Evolutionary conservation across 1,140 invertebrate species (phyloP), one percentile per base, ranked within the genome.

Genomic region (Leucophenga varia): DNA sequence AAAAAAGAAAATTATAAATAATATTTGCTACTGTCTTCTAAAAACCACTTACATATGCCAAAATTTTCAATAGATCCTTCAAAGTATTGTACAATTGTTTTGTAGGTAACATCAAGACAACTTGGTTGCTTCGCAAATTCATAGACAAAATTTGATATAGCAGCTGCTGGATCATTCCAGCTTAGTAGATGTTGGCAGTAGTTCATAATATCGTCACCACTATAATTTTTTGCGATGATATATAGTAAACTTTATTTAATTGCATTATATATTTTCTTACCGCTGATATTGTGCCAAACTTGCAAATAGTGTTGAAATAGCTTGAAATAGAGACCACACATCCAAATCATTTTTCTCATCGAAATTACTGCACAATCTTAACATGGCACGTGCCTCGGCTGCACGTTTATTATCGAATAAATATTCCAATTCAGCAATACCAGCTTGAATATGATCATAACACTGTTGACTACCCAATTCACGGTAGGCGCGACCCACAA

Each of bases 361-460:
- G 13, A 75, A 74, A 35, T 30, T 51, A 45, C 50, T 48, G 52
- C 60, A 60, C 57, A 76, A 61, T 70, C 72, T 43, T 57, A 75
- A 43, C 54, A 54, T 20, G 36, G n/a, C 51, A 56, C 69, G 30
- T 57, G 52, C 13, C 43, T 58, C 35, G 43, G 39, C 14, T 5
- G 54, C 20, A 4, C 67, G 67, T 3, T 37, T 43, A 21, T 49
- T 18, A 0, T 32, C 7, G 67, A 74, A 35, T 55, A 75, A 30
- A 64, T 76, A 31, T 67, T 72, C 43, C 67, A 76, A 38, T 70
- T 77, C 25, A 67, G 76, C 22, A 50, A 77, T 70, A 71, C 71
- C 78, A 75, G 77, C 61, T 55, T 67, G 53, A 47, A 80, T 77
- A 3, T 55, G 69, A 1, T 57, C 43, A 37, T 77, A 67, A 41